These are phyloP conservation scores for Typhlichthys eigenmanni DNA, from an alignment of 2,797 vertebrate species.

Conservation along the genomic window DNA sequence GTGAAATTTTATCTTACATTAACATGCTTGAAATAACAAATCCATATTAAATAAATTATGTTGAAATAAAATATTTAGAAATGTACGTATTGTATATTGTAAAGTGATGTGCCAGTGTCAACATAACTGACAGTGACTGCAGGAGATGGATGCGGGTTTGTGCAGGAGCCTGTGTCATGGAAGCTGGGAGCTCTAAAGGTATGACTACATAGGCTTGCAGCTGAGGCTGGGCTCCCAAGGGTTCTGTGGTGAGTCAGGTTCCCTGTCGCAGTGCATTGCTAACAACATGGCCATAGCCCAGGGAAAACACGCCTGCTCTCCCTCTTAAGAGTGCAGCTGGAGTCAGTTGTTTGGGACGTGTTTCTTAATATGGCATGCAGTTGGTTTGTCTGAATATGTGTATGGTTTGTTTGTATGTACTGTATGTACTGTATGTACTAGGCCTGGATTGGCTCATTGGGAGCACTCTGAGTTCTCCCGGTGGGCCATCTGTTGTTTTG, in stretches of 20 bases:
- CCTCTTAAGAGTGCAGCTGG: not conserved
- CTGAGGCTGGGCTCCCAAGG: conserved; percentile 50
- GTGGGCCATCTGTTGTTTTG: too few relatives aligned
- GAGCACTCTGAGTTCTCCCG: too few relatives aligned
- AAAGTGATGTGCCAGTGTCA: conserved; percentile 51
- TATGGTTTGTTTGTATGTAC: too few relatives aligned
- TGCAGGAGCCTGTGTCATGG: conserved; percentile 53
- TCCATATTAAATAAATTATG: not conserved
- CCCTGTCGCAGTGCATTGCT: conserved; percentile 71
- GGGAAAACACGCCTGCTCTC: conserved; percentile 65
- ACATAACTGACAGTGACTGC: conserved; percentile 64
- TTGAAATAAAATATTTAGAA: not conserved
- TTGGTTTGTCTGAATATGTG: too few relatives aligned
- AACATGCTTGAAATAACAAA: not conserved
- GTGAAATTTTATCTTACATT: not conserved
- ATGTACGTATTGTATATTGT: conserved; percentile 5
- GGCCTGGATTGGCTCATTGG: too few relatives aligned
- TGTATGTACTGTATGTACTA: too few relatives aligned
- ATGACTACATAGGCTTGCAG: conserved; percentile 33
- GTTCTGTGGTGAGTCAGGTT: conserved; percentile 71
- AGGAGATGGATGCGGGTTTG: conserved; percentile 42
- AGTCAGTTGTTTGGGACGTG: too few relatives aligned
- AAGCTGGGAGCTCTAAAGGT: conserved; percentile 57
- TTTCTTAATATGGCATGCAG: too few relatives aligned
- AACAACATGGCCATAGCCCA: conserved; percentile 58